phyloP scores from a whole-genome alignment of 2,797 vertebrate species.

The Antrozous pallidus region DNA sequence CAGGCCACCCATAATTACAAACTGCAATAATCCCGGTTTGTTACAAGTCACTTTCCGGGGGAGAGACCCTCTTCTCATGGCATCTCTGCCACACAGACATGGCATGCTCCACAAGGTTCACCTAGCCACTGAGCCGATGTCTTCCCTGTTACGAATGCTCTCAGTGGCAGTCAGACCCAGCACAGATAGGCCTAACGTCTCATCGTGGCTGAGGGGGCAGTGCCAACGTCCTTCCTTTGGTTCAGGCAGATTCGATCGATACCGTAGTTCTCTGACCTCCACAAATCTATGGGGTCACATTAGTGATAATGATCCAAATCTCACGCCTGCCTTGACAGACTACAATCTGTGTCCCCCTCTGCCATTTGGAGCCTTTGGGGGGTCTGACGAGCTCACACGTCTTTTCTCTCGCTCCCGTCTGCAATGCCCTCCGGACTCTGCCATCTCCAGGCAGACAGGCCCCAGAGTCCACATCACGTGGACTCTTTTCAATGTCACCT shows the following conservation, averaged over 20 bases:
- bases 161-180: neutral
- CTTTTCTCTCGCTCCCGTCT: neutral
- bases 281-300: neutral
- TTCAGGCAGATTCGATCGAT: neutral
- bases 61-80: neutral
- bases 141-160: neutral
- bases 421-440: neutral
- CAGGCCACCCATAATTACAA: neutral
- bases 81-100: neutral
- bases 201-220: neutral
- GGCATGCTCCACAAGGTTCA: neutral
- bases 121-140: neutral
- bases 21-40: neutral
- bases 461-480: neutral
- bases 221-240: neutral
- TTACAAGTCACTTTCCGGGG: neutral
- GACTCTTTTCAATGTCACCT: neutral
- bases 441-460: neutral
- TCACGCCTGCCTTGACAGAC: neutral
- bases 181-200: neutral
- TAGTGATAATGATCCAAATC: neutral
- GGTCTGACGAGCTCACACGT: neutral
- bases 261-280: neutral
- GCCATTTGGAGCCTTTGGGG: fast-evolving
- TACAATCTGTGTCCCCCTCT: neutral